A percentile compares a stretch with the other conserved stretches of the same genome.
These are phyloP conservation scores for Peromyscus aztecus DNA, from an alignment of 2,797 vertebrate genomes.

Conservation along the genomic window DNA sequence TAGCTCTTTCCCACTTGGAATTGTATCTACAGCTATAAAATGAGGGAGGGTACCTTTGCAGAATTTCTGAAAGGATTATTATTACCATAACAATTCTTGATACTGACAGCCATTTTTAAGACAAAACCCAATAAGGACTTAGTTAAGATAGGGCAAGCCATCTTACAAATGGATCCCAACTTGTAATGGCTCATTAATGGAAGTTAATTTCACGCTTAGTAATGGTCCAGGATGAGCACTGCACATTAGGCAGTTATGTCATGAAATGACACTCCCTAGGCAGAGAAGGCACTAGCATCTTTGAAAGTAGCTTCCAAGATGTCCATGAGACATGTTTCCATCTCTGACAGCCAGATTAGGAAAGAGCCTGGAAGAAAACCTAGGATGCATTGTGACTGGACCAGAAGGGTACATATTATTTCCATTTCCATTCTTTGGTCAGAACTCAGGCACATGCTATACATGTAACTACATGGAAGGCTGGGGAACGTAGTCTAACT, in stretches of 20 bases:
- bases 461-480: background rate
- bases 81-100: constrained; percentile 11
- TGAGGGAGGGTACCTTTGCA: background rate
- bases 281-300: constrained; percentile 16
- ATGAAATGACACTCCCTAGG: background rate
- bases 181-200: background rate
- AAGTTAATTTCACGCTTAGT: constrained; percentile 37
- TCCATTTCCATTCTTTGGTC: background rate
- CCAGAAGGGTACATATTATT: background rate
- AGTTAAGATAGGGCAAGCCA: constrained; percentile 15
- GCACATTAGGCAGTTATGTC: background rate
- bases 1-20: background rate
- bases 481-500: constrained; percentile 60
- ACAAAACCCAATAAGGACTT: constrained; percentile 23
- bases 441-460: constrained; percentile 43
- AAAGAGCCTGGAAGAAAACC: constrained; percentile 14
- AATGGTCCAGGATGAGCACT: background rate
- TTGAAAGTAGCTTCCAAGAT: constrained; percentile 42
- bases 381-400: constrained; percentile 14
- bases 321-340: background rate
- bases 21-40: constrained; percentile 15
- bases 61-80: background rate
- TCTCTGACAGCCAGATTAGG: constrained; percentile 27
- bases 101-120: background rate
- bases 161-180: constrained; percentile 41